A percentile compares a stretch with the other conserved stretches of the same genome.
These are phyloP conservation scores for Heliconius ethilla DNA, from an alignment of 2,888 invertebrate genomes.

Conservation along the genomic window DNA sequence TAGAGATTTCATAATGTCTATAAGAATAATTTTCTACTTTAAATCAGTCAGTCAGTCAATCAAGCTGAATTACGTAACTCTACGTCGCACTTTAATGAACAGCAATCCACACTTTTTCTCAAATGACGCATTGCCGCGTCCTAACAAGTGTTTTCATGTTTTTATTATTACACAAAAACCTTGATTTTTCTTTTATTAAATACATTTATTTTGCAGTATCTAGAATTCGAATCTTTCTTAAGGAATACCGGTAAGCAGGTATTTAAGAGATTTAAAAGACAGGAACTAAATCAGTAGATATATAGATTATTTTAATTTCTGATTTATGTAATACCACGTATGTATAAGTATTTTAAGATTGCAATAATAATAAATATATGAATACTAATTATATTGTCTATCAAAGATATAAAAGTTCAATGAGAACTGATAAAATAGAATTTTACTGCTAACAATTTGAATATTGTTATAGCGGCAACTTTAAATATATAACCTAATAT, in stretches of 20 bases:
- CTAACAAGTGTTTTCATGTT: background rate
- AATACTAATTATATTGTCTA: no score
- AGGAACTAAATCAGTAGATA: background rate
- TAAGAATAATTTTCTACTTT: background rate
- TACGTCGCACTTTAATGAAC: slow-evolving; percentile 4
- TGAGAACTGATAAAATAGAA: no score
- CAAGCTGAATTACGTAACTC: background rate
- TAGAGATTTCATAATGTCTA: no score
- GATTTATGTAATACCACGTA: no score
- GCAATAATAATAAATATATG: no score
- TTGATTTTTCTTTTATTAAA: background rate
- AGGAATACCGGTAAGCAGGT: background rate
- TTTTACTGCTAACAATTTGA: no score
- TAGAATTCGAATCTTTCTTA: background rate
- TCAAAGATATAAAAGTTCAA: no score
- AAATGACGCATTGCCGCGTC: background rate
- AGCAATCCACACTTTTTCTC: slow-evolving; percentile 3
- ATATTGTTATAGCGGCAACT: no score
- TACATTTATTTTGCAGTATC: background rate
- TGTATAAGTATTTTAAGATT: no score
- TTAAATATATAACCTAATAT: background rate
- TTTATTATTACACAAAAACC: background rate
- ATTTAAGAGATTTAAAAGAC: background rate
- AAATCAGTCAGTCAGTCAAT: background rate
- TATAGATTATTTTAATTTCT: background rate